Evolutionary conservation across 2,888 invertebrate species (phyloP).

Genomic region (Drosophila ezoana): DNA sequence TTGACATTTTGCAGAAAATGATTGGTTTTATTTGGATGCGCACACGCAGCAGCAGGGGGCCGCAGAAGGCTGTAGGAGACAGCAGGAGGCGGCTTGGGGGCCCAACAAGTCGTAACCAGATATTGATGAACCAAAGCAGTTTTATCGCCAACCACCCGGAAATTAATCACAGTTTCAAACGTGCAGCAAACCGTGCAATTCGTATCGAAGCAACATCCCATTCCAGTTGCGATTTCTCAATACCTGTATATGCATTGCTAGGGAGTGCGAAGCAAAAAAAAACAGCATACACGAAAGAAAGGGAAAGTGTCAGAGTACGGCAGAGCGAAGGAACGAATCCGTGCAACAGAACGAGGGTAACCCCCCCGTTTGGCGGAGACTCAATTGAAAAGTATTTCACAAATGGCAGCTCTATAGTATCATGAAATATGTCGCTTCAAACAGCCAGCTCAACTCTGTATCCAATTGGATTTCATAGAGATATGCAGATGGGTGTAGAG

Average conservation of each 20-base stretch:
- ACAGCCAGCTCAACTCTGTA: not conserved
- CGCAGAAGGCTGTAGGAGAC: not conserved
- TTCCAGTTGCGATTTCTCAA: slow-evolving; percentile 15
- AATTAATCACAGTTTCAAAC: slow-evolving; percentile 63
- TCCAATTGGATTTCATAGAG: not conserved
- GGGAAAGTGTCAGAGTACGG: slow-evolving; percentile 7
- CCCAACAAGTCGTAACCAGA: slow-evolving; percentile 51
- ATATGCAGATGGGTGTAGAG: not conserved
- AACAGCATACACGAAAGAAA: not conserved
- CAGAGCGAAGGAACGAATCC: not conserved
- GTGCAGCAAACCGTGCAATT: slow-evolving; percentile 57
- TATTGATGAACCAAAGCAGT: slow-evolving; percentile 67
- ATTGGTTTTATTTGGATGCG: slow-evolving; percentile 64
- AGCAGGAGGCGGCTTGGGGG: not conserved
- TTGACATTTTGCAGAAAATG: slow-evolving; percentile 60
- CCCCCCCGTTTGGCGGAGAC: no score
- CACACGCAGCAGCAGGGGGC: slow-evolving; percentile 43
- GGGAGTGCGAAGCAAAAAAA: not conserved
- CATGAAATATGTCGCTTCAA: slow-evolving; percentile 5
- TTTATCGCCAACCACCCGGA: slow-evolving; percentile 68
- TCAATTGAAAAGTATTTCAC: slow-evolving; percentile 16
- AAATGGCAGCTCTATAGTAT: slow-evolving; percentile 12
- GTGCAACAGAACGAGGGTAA: slow-evolving; percentile 1
- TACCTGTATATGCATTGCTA: slow-evolving; percentile 19
- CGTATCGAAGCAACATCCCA: slow-evolving; percentile 16